Percentiles rank a stretch among this genome's conserved stretches.
phyloP scores from a whole-genome alignment of 2,888 invertebrate genomes.

The Anthophora plumipes region DNA sequence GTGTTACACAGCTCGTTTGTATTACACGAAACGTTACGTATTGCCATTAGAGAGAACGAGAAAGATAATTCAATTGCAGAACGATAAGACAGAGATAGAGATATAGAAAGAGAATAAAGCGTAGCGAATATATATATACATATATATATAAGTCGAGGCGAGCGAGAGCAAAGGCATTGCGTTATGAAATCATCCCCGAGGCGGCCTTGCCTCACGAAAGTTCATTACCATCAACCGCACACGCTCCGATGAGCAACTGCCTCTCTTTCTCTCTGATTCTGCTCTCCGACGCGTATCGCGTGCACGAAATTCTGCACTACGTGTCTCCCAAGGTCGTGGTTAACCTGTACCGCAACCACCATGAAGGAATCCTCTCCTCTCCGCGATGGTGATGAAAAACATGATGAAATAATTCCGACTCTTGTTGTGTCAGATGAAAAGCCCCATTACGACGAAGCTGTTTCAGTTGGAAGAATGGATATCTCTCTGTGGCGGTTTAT shows the following conservation, averaged over 20 bases:
- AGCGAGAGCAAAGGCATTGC: constrained; percentile 58
- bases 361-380: constrained; percentile 19
- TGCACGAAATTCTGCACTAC: constrained; percentile 72
- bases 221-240: constrained; percentile 84
- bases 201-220: constrained; percentile 83
- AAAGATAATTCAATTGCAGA: constrained; percentile 17
- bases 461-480: neutral
- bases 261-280: neutral
- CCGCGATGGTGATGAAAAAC: constrained; percentile 42
- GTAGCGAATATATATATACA: too few relatives aligned
- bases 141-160: neutral
- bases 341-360: constrained; percentile 45
- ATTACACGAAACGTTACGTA: neutral
- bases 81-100: constrained; percentile 19
- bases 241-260: constrained; percentile 72
- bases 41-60: neutral
- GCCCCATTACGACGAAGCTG: constrained; percentile 15
- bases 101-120: constrained; percentile 21
- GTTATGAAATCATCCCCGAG: constrained; percentile 81
- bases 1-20: neutral
- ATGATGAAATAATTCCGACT: constrained; percentile 49
- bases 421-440: constrained; percentile 44
- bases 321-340: constrained; percentile 67
- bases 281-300: constrained; percentile 60
- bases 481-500: neutral